Evolutionary conservation across 1,140 invertebrate genomes (phyloP).

Genomic region (Atta cephalotes): DNA sequence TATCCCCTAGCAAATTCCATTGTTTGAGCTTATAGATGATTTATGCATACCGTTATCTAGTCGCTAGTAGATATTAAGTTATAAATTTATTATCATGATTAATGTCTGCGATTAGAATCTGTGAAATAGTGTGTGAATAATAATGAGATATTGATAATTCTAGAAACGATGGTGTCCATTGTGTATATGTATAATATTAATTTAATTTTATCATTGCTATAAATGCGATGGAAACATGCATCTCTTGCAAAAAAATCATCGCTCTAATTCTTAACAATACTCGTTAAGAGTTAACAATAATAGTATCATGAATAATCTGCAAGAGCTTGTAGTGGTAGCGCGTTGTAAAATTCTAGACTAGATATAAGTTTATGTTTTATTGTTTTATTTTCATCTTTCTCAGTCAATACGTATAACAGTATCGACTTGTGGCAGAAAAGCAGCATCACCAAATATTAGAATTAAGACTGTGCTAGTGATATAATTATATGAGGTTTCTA

Average conservation of each 20-base stretch:
- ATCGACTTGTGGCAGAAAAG: conserved; percentile 40
- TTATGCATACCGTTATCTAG: conserved; percentile 78
- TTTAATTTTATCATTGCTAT: background rate
- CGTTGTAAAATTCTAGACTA: conserved; percentile 4
- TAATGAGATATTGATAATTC: conserved; percentile 37
- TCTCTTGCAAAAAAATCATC: background rate
- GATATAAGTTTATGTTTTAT: conserved; percentile 64
- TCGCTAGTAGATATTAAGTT: conserved; percentile 62
- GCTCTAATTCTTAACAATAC: conserved; percentile 33
- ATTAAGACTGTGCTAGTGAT: conserved; percentile 35
- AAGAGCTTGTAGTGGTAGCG: conserved; percentile 28
- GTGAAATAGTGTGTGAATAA: conserved; percentile 33
- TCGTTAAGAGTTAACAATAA: background rate
- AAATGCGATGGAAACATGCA: background rate
- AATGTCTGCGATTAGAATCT: conserved; percentile 14
- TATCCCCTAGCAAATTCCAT: conserved; percentile 67
- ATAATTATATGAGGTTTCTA: conserved; percentile 16
- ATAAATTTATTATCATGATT: conserved; percentile 49
- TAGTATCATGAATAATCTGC: background rate
- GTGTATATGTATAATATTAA: conserved; percentile 13
- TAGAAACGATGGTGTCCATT: background rate
- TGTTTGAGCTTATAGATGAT: conserved; percentile 78
- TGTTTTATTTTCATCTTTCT: conserved; percentile 22
- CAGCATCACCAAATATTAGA: conserved; percentile 69
- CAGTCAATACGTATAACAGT: background rate